Evolutionary conservation across 2,888 invertebrate species (phyloP).

Genomic region (Yponomeuta cagnagella): DNA sequence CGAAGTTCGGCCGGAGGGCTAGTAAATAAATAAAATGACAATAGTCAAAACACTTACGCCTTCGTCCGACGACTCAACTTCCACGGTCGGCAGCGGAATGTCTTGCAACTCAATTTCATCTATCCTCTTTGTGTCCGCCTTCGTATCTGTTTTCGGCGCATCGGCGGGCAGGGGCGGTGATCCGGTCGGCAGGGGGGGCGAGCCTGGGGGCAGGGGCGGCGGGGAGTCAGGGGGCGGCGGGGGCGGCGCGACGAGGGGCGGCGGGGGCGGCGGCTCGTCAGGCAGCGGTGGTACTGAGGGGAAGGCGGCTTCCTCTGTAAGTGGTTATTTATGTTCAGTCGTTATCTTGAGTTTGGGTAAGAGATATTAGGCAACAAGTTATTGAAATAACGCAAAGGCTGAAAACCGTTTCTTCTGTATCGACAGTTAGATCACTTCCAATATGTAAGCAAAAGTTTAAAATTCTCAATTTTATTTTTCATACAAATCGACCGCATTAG

Average conservation of each 20-base stretch:
- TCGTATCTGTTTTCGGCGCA: neutral
- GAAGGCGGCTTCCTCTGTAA: conserved; percentile 51
- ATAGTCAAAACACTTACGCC: neutral
- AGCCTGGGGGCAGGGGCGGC: conserved; percentile 19
- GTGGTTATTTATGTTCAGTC: too few relatives aligned
- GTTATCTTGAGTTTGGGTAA: too few relatives aligned
- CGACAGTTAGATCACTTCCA: too few relatives aligned
- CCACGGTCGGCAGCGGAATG: conserved; percentile 27
- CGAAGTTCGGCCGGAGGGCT: too few relatives aligned
- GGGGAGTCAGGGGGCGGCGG: conserved; percentile 21
- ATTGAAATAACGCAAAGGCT: neutral
- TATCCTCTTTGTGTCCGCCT: neutral
- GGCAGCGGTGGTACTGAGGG: conserved; percentile 64
- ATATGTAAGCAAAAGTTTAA: too few relatives aligned
- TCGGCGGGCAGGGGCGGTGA: neutral
- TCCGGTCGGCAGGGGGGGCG: conserved; percentile 21
- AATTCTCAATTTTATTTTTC: too few relatives aligned
- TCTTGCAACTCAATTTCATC: conserved; percentile 7
- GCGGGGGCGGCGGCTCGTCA: conserved; percentile 56
- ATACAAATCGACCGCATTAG: neutral
- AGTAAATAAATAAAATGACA: too few relatives aligned
- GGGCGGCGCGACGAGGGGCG: conserved; percentile 36
- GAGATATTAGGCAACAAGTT: neutral
- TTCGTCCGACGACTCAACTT: conserved; percentile 29
- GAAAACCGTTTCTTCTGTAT: too few relatives aligned